Evolutionary conservation across 1,140 invertebrate genomes (phyloP).

Genomic region (Temnothorax curvispinosus): DNA sequence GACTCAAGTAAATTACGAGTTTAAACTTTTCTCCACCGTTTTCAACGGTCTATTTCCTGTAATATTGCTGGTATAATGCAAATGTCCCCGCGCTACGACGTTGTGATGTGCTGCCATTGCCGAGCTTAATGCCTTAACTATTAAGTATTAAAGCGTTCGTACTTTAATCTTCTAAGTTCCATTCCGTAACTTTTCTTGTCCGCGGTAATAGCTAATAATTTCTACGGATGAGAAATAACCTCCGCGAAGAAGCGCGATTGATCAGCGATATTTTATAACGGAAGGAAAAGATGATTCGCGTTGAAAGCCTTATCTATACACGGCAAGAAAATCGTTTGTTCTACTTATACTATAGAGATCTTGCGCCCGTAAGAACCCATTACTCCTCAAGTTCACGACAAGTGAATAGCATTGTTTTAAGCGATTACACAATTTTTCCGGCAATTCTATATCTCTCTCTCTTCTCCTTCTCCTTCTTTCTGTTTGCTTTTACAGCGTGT

Average conservation of each 20-base stretch:
- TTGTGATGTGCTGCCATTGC: conserved; percentile 29
- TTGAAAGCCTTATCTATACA: conserved; percentile 12
- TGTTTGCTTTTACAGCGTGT: conserved; percentile 3
- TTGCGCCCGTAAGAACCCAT: conserved; percentile 17
- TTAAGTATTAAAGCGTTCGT: conserved; percentile 7
- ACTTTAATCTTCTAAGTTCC: conserved; percentile 26
- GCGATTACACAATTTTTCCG: conserved; percentile 51
- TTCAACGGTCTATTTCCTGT: not conserved
- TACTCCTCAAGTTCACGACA: conserved; percentile 32
- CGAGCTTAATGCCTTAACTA: conserved; percentile 39
- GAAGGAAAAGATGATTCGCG: not conserved
- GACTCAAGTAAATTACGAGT: not conserved
- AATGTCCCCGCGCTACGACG: conserved; percentile 1
- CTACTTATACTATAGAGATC: not conserved
- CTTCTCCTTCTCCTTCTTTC: not conserved
- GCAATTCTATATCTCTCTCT: not conserved
- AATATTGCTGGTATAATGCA: not conserved
- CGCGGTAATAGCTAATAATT: conserved; percentile 1
- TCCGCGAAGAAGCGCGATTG: not conserved
- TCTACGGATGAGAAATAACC: not conserved
- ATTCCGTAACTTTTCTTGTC: conserved; percentile 8
- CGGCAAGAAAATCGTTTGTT: not conserved
- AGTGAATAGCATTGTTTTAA: conserved; percentile 46
- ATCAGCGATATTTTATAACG: conserved; percentile 8
- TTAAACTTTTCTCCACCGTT: not conserved